Evolutionary conservation across 92 coral and sea anemone genomes (phyloP).

Genomic region (Epizoanthus stellaris): DNA sequence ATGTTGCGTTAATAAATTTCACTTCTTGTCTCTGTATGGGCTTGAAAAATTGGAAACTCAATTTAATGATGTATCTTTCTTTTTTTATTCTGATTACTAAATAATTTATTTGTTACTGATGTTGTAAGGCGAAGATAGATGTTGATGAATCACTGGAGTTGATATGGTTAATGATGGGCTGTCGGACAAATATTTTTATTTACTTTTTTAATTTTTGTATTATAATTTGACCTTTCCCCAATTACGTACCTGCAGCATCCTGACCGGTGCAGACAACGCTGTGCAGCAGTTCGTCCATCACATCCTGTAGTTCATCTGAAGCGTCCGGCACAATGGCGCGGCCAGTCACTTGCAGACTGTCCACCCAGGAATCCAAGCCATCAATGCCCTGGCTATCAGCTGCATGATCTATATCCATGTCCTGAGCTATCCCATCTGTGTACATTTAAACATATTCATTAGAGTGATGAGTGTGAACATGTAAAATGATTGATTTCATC

Average conservation of each 20-base stretch:
- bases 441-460: not conserved
- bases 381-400: conserved; percentile 62
- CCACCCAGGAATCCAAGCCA: conserved; percentile 54
- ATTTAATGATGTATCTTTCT: no score
- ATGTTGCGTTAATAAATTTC: no score
- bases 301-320: conserved; percentile 66
- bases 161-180: no score
- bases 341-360: conserved; percentile 72
- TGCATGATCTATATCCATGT: conserved; percentile 47
- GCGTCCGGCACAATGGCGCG: conserved; percentile 80
- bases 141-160: no score
- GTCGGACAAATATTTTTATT: not conserved
- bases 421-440: conserved; percentile 46
- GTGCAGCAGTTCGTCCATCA: conserved; percentile 82
- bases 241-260: conserved; percentile 72
- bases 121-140: no score
- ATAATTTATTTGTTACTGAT: no score
- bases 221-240: not conserved
- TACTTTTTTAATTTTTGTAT: not conserved
- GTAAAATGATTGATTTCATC: no score
- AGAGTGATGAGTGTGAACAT: not conserved
- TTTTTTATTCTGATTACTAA: no score
- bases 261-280: conserved; percentile 66
- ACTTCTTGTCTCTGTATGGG: no score
- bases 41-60: no score